These are phyloP conservation scores for Pterophyllum scalare DNA, from an alignment of 2,113 vertebrate species.

Conservation along the genomic window DNA sequence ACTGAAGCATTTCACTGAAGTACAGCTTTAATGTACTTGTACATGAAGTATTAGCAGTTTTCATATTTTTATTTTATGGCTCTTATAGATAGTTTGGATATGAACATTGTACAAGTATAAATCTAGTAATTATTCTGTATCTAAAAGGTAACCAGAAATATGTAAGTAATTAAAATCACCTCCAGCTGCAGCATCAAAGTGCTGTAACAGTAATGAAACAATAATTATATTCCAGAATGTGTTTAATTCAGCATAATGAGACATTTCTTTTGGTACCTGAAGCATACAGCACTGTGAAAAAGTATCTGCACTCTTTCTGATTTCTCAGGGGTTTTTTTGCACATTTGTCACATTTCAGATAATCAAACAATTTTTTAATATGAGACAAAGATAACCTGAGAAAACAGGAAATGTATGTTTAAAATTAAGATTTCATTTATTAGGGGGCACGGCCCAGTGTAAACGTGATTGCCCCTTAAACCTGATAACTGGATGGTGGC, in stretches of 20 bases:
- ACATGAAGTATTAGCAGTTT: too few species aligned
- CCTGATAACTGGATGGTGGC: too few species aligned
- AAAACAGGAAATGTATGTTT: too few species aligned
- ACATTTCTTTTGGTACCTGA: neutral
- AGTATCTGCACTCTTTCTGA: neutral
- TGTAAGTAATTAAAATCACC: neutral
- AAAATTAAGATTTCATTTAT: too few species aligned
- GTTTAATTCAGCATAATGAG: neutral
- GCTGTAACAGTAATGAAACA: too few species aligned
- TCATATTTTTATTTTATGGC: fast-evolving
- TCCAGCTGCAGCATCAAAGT: neutral
- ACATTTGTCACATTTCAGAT: neutral
- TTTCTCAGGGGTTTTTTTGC: neutral
- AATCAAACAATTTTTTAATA: too few species aligned
- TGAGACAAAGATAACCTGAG: too few species aligned
- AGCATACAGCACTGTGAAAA: neutral
- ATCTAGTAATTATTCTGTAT: neutral
- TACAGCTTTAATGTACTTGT: too few species aligned
- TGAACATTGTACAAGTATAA: neutral
- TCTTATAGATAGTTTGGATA: neutral
- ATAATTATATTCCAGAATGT: neutral
- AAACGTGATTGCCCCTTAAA: too few species aligned
- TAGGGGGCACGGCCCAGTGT: too few species aligned
- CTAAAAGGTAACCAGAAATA: neutral
- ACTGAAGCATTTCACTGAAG: too few species aligned